Evolutionary conservation across 2,888 invertebrate genomes (phyloP).

Genomic region (Noctua fimbriata): DNA sequence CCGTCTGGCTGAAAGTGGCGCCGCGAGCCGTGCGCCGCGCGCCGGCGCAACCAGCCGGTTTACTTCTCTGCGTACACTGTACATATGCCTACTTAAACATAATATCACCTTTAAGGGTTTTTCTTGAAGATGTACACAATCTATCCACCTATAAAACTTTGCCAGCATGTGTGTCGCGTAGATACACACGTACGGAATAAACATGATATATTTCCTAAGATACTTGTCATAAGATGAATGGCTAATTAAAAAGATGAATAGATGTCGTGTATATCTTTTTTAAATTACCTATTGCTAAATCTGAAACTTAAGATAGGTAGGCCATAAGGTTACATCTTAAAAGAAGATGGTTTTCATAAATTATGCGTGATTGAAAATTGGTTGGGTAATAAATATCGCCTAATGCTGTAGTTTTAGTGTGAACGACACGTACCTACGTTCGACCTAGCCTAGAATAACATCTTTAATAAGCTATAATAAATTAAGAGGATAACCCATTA

Average conservation of each 20-base stretch:
- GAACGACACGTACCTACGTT: conserved; percentile 4
- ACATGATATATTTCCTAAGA: conserved; percentile 55
- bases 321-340: conserved; percentile 23
- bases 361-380: conserved; percentile 27
- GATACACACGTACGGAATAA: conserved; percentile 26
- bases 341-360: conserved; percentile 45
- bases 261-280: conserved; percentile 34
- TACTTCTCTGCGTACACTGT: conserved; percentile 50
- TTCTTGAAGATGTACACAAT: conserved; percentile 32
- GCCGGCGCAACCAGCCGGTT: conserved; percentile 56
- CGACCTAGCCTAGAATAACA: neutral
- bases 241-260: conserved; percentile 55
- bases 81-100: conserved; percentile 55
- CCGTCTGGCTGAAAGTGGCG: conserved; percentile 64
- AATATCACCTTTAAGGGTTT: conserved; percentile 29
- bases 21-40: neutral
- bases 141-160: neutral
- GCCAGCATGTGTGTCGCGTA: conserved; percentile 6
- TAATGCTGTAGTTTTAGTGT: neutral
- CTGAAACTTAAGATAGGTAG: conserved; percentile 32
- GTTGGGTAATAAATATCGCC: conserved; percentile 16
- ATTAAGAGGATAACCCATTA: neutral
- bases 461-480: neutral
- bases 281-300: conserved; percentile 42
- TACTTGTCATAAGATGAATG: conserved; percentile 44